Evolutionary conservation across 2,113 vertebrate genomes (phyloP), one percentile per base, ranked within the genome.

Genomic region (Aleadryas rufinucha): DNA sequence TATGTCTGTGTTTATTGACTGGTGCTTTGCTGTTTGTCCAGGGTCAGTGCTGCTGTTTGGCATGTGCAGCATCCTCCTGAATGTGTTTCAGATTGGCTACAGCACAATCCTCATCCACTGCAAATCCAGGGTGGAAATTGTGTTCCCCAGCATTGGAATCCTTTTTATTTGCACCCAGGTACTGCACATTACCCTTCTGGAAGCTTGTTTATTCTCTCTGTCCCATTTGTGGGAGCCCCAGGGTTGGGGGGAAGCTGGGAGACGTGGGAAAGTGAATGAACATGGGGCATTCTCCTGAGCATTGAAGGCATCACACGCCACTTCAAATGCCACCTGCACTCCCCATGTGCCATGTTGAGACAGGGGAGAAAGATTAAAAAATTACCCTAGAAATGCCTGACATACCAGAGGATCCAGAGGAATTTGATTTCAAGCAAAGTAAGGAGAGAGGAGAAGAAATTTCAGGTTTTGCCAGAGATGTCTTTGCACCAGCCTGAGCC

Each of bases 1-100:
- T 7, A 16, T 0, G 0, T 57, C 33, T 85, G 6, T 56, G 6
- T 84, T 74, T 71, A 77, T 56, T 93, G 70, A 84, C 64, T 39
- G 28, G 6, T 90, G 35, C n/a, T 94, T 70, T 92, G 35, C 47
- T 68, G 39, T 79, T 93, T n/a, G 16, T n/a, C 56, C 97, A 99
- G 99, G 98, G 65, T 99, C 98, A n/a, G 97, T 99, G 37, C 28
- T 98, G 61, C 96, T 99, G 22, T 99, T 99, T 0, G 98, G 98
- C 52, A 96, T 54, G 19, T 98, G 98, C 97, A 99, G 98, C 39
- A 8, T 99, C 89, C 96, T 98, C 85, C 98, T 99, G 87, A 97
- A 97, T 2, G 10, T 98, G 72, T 99, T 98, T 97, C 98, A 96
- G 39, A 97, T 98, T 6, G 98, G 98, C 13, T 98, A 99, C 50